Base-by-base conservation (phyloP, 2,888 invertebrate species). In the Biston betularia region DNA sequence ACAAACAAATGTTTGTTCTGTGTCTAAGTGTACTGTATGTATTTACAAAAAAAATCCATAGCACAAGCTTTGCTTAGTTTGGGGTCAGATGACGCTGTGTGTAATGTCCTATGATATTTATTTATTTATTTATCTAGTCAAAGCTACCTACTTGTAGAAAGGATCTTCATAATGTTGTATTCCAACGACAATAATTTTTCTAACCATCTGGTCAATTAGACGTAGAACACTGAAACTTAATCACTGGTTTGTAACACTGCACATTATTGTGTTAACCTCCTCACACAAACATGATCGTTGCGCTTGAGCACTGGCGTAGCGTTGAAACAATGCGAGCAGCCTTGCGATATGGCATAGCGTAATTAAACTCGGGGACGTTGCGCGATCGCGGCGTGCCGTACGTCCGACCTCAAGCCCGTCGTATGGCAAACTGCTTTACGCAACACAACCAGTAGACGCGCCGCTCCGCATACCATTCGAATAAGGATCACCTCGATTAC, bases 151-250 rank as follows among this genome's bases (percentile, higher is more conserved):
- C 90, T 91, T 91, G 80, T 93, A 91, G 80, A 91, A 93, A 52
- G 92, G 92, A 82, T 93, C 92, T 77, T 93, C 92, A 74, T 93
- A 93, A 74, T 92, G 89, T 65, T 87, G 89, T 80, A 92, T 88
- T 68, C 92, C 92, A 72, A 92, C 85, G 54, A 92, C 92, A 76
- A 92, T 90, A 75, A 92, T 92, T 83, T 92, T 92, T 74, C 90
- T 83, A 89, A 92, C 92, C 92, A 92, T 92, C 87, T 87, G 84
- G 77, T 71, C 74, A 75, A 80, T 75, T 76, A 73, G 81, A 81
- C 66, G 63, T 64, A 50, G 40, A 57, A 48, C 81, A 79, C 77
- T 80, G 78, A 81, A 82, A 85, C 80, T 78, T 78, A 78, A 81
- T 76, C 82, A 83, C 86, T 68, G 70, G 69, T 65, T 55, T 63